phyloP scores from a whole-genome alignment of 2,888 invertebrate genomes.

The Meandrusa payeni region DNA sequence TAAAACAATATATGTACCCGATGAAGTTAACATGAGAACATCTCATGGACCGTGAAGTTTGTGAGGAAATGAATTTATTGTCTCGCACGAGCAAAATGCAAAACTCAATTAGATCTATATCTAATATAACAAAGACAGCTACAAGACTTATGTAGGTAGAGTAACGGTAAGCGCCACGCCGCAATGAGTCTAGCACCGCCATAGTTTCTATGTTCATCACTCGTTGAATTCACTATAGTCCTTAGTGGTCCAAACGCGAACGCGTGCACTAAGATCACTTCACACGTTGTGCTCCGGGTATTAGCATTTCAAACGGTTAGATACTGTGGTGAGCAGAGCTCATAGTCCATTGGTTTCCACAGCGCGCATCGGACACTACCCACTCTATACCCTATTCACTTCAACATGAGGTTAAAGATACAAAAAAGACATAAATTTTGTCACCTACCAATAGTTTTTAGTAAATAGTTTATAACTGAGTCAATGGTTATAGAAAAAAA shows the following conservation, averaged over 20 bases:
- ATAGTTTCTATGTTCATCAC: slow-evolving; percentile 30
- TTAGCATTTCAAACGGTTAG: slow-evolving; percentile 74
- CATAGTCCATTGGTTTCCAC: slow-evolving; percentile 68
- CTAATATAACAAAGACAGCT: slow-evolving; percentile 37
- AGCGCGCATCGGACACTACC: slow-evolving; percentile 50
- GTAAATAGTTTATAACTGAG: too few species aligned
- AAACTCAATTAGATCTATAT: slow-evolving; percentile 41
- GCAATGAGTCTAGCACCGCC: slow-evolving; percentile 31
- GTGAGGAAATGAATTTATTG: slow-evolving; percentile 52
- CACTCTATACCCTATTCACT: too few species aligned
- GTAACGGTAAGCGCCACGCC: slow-evolving; percentile 5
- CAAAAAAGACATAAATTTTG: too few species aligned
- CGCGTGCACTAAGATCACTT: slow-evolving; percentile 52
- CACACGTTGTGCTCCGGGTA: slow-evolving; percentile 59
- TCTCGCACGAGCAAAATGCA: slow-evolving; percentile 73
- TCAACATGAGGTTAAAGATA: too few species aligned
- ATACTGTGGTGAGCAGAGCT: slow-evolving; percentile 73
- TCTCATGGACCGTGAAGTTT: slow-evolving; percentile 24
- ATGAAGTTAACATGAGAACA: slow-evolving; percentile 18
- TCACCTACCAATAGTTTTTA: too few species aligned
- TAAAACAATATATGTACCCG: slow-evolving; percentile 22
- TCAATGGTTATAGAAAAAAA: too few species aligned
- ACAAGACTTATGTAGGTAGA: slow-evolving; percentile 28
- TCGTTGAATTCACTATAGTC: slow-evolving; percentile 29
- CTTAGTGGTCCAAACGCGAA: slow-evolving; percentile 31